phyloP scores from a whole-genome alignment of 1,140 invertebrate species.

The Drosophila yakuba region DNA sequence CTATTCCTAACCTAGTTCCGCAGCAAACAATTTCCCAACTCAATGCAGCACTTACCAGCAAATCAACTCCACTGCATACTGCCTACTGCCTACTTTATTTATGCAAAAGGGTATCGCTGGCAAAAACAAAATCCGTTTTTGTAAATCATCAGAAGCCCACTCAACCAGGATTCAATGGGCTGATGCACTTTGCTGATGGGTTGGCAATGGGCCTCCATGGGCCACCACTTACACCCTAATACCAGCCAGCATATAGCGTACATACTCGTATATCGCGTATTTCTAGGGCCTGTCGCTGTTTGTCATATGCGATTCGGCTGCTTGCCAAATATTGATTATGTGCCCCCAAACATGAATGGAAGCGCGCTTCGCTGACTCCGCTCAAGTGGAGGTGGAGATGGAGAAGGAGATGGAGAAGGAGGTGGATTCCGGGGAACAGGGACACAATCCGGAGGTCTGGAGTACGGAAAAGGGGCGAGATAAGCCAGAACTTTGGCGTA shows the following conservation, averaged over 20 bases:
- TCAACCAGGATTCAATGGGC: constrained; percentile 46
- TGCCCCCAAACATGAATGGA: constrained; percentile 78
- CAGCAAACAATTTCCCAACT: constrained; percentile 2
- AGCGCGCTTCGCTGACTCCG: constrained; percentile 70
- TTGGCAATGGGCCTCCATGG: constrained; percentile 29
- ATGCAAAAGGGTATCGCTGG: constrained; percentile 28
- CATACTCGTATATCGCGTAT: constrained; percentile 40
- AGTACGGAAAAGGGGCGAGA: constrained; percentile 9
- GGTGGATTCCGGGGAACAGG: constrained; percentile 2
- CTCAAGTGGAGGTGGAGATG: constrained; percentile 32
- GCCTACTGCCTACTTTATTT: constrained; percentile 23
- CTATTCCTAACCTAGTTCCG: neutral
- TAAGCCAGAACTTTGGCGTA: constrained; percentile 38
- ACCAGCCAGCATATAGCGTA: constrained; percentile 15
- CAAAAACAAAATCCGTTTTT: constrained; percentile 49
- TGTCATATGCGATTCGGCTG: constrained; percentile 80
- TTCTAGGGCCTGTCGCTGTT: constrained; percentile 67
- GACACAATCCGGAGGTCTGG: neutral
- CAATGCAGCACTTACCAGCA: neutral
- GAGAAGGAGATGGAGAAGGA: too few species aligned
- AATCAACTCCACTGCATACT: constrained; percentile 28
- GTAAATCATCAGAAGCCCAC: constrained; percentile 68
- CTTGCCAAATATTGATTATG: constrained; percentile 80
- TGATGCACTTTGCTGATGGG: constrained; percentile 60
- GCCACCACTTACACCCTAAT: constrained; percentile 14